Evolutionary conservation across 2,888 invertebrate genomes (phyloP).

Genomic region (Anorthoa munda): DNA sequence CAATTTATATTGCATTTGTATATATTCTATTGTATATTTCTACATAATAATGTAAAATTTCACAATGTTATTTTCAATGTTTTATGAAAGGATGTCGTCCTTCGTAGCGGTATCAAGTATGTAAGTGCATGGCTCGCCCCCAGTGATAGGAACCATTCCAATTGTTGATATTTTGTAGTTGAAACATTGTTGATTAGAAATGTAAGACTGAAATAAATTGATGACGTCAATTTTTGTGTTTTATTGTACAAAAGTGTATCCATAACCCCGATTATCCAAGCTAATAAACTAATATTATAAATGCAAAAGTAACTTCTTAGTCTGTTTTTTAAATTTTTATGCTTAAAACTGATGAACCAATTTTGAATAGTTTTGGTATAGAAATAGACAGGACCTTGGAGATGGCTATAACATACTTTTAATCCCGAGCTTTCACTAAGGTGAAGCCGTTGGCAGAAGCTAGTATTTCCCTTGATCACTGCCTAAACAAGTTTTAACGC

Average conservation of each 20-base stretch:
- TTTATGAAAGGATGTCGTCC: neutral
- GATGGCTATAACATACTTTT: too few species aligned
- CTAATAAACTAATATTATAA: too few species aligned
- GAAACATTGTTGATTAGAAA: conserved; percentile 84
- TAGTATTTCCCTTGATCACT: too few species aligned
- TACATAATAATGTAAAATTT: neutral
- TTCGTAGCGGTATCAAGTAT: neutral
- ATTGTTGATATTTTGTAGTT: conserved; percentile 83
- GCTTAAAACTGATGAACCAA: too few species aligned
- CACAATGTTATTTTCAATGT: neutral
- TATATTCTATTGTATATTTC: neutral
- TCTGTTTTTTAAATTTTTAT: too few species aligned
- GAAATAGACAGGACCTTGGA: too few species aligned
- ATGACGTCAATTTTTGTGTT: conserved; percentile 51
- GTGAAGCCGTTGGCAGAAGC: too few species aligned
- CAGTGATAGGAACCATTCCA: conserved; percentile 73
- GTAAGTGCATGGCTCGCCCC: conserved; percentile 31
- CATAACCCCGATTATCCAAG: too few species aligned
- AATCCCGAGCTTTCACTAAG: too few species aligned
- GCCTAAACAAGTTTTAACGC: too few species aligned
- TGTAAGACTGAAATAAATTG: conserved; percentile 88
- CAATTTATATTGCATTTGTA: neutral
- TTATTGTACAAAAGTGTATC: conserved; percentile 36
- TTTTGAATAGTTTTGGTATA: too few species aligned
- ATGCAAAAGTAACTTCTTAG: too few species aligned